Evolutionary conservation across 2,113 vertebrate genomes (phyloP).

Genomic region (Leucosticte australis): DNA sequence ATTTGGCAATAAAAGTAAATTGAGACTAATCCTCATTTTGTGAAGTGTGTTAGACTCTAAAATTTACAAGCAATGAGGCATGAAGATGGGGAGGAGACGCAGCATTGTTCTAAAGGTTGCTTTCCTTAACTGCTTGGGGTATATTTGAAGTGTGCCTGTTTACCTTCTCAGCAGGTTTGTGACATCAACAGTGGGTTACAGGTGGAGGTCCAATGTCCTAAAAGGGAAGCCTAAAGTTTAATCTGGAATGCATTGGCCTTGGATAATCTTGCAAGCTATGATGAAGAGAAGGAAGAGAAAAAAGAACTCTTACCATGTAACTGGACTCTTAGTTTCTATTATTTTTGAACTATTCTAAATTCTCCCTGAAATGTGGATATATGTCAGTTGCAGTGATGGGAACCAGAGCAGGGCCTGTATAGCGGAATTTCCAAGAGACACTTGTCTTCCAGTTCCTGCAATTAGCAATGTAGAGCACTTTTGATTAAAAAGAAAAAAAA

Average conservation of each 20-base stretch:
- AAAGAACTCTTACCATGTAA: background rate
- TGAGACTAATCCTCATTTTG: background rate
- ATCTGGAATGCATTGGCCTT: background rate
- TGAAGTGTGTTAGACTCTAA: background rate
- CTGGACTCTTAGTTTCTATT: background rate
- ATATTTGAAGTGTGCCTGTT: rapidly evolving
- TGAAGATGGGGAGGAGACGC: background rate
- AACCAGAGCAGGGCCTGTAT: background rate
- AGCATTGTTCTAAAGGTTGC: background rate
- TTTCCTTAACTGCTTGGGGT: background rate
- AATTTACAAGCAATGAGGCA: background rate
- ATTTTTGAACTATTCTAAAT: background rate
- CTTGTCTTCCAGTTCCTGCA: background rate
- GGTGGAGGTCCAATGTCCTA: background rate
- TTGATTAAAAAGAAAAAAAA: background rate
- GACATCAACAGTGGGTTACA: background rate
- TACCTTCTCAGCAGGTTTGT: background rate
- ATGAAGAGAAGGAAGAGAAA: background rate
- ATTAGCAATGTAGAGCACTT: background rate
- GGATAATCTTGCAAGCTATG: background rate
- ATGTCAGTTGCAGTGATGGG: background rate
- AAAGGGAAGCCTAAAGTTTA: background rate
- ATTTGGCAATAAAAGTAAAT: background rate
- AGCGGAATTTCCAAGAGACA: background rate
- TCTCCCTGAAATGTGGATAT: background rate